Percentiles rank a stretch among this genome's conserved stretches.
phyloP scores from a whole-genome alignment of 1,140 invertebrate genomes.

The Calliphora vicina region DNA sequence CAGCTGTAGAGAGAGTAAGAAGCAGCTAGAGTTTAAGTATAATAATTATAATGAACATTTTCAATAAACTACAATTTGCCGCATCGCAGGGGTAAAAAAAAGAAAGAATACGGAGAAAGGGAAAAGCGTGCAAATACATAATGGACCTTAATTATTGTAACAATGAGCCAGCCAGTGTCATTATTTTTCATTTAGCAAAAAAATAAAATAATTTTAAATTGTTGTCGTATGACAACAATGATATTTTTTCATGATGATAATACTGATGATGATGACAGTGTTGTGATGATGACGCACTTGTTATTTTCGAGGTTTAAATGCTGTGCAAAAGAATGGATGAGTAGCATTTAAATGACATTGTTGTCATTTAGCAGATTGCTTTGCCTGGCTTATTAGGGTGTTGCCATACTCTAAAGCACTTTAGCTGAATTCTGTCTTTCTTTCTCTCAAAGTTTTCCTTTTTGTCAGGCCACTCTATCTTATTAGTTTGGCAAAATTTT shows the following conservation, averaged over 20 bases:
- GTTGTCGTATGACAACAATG: too few species aligned
- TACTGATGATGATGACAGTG: neutral
- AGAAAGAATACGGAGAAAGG: neutral
- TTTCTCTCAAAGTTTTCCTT: neutral
- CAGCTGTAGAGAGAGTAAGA: neutral
- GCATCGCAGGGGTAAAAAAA: neutral
- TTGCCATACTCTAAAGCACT: neutral
- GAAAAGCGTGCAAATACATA: neutral
- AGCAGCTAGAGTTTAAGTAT: neutral
- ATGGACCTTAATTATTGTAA: conserved; percentile 15
- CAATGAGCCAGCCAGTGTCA: conserved; percentile 16
- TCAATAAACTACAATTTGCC: neutral
- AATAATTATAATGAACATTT: neutral
- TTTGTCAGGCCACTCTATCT: neutral
- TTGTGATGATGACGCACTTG: neutral
- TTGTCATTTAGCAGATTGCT: neutral
- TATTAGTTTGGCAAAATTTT: neutral
- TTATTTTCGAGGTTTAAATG: neutral
- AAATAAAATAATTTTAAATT: neutral
- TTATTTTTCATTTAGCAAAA: conserved; percentile 14
- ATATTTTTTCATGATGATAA: neutral
- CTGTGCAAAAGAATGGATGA: neutral
- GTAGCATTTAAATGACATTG: neutral
- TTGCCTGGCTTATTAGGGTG: neutral
- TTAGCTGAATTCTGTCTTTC: too few species aligned